Evolutionary conservation across 2,797 vertebrate genomes (phyloP).

Genomic region (Pteropus rufus): DNA sequence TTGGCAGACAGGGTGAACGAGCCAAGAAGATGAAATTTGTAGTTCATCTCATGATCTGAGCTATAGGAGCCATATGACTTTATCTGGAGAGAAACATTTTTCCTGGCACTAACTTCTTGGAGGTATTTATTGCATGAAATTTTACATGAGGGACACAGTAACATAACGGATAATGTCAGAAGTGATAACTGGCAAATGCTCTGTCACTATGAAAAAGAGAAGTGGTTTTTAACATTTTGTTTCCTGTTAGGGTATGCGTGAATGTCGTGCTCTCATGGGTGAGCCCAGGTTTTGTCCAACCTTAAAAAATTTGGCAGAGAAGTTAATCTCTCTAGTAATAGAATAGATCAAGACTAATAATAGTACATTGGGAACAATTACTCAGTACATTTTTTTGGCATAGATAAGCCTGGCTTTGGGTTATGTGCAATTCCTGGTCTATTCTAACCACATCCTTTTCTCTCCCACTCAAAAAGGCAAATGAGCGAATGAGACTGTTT

Average conservation of each 20-base stretch:
- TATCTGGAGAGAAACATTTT: neutral
- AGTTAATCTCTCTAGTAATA: slow-evolving; percentile 21
- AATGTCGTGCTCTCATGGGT: neutral
- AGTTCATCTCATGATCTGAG: neutral
- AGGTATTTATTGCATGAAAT: neutral
- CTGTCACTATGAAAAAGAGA: neutral
- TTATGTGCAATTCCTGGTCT: neutral
- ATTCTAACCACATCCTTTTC: neutral
- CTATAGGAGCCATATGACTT: neutral
- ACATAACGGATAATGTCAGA: neutral
- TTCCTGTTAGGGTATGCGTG: neutral
- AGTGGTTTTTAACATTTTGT: neutral
- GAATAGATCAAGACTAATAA: slow-evolving; percentile 38
- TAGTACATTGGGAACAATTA: slow-evolving; percentile 10
- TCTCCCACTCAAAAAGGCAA: neutral
- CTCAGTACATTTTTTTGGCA: slow-evolving; percentile 46
- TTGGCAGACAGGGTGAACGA: neutral
- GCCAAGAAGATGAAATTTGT: neutral
- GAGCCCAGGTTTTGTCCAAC: slow-evolving; percentile 36
- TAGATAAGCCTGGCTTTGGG: neutral
- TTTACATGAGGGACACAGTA: neutral
- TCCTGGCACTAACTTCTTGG: neutral
- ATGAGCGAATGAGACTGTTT: neutral
- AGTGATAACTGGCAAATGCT: neutral
- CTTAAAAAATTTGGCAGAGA: slow-evolving; percentile 44